Evolutionary conservation across 2,888 invertebrate genomes (phyloP), one percentile per base, ranked within the genome.

Genomic region (Troglohyphantes excavatus): DNA sequence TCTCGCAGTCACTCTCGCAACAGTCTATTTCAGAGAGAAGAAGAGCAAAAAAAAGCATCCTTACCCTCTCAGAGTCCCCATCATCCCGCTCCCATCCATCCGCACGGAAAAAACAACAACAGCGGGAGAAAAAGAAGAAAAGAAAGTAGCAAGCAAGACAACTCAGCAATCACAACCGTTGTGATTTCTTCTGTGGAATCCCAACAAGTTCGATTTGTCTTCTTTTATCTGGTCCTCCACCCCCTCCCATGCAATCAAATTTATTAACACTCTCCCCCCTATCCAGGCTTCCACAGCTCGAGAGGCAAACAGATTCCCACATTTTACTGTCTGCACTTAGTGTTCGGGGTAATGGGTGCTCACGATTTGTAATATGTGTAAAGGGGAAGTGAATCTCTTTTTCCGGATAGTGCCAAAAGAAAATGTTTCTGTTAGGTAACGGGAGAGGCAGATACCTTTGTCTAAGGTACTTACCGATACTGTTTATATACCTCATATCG

Each of bases 21-120:
- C 68, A 68, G 59, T 78, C 85, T 86, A 86, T 86, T 86, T 86
- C 61, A 76, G 85, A 86, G 84, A 43, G 23, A 27, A 67, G 79
- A 46, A 53, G 26, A 53, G 26, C 23, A 33, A 67, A 33, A 65
- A 84, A 53, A 83, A 65, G 75, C 75, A 75, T 84, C 84, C 67
- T 84, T 65, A 75, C 67, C 70, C 84, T 67, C 75, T 76, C 46
- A 67, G 29, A 75, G 67, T 84, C 84, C 59, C 84, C 46, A 84
- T 78, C 43, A 63, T 27, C 68, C 85, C 76, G 65, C 78, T 86
- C 85, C 21, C 53, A 61, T 53, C 53, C 68, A 33, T 29, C 67
- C 39, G 79, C 39, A 67, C 39, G 65, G 27, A 68, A 82, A 63
- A 61, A n/a, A 67, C 17, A 78, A 17, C 21, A 73, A 46, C 17